Conservation (phyloP, 2,888 invertebrate genomes). For the Tanypteryx hageni region DNA sequence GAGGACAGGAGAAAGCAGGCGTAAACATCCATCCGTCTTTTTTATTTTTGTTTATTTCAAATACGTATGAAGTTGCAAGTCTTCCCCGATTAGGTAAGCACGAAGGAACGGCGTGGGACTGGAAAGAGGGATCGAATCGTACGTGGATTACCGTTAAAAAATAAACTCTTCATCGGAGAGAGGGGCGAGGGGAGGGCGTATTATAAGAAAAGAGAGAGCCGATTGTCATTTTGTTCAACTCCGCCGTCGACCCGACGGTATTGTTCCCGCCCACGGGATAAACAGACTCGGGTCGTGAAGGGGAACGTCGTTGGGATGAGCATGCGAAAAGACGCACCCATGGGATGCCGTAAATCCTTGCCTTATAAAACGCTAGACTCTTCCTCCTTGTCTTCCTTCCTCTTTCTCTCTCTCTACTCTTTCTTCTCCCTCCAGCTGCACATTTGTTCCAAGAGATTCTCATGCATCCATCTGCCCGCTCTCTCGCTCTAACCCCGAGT, state of each 20-base stretch:
- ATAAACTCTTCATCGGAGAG: too few relatives aligned
- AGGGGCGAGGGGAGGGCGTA: too few relatives aligned
- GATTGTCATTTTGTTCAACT: too few relatives aligned
- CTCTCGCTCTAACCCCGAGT: not conserved
- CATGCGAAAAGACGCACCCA: too few relatives aligned
- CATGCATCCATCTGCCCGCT: not conserved
- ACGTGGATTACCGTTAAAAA: too few relatives aligned
- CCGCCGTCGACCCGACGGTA: not conserved
- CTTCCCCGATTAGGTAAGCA: not conserved
- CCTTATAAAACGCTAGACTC: too few relatives aligned
- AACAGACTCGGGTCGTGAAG: too few relatives aligned
- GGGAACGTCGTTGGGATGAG: too few relatives aligned
- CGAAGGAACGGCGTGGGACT: too few relatives aligned
- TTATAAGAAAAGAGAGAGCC: too few relatives aligned
- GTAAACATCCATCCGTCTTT: not conserved
- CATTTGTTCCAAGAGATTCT: conserved; percentile 6
- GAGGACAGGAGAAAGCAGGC: not conserved
- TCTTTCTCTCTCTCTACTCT: not conserved
- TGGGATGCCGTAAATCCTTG: too few relatives aligned
- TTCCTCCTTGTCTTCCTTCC: not conserved
- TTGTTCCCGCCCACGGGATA: not conserved
- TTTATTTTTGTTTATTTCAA: not conserved
- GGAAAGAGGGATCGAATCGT: too few relatives aligned
- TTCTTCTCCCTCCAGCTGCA: not conserved
- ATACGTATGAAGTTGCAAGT: not conserved